These are phyloP conservation scores for Scolopax bukidnonensis DNA, from an alignment of 2,797 vertebrate genomes.

Conservation along the genomic window DNA sequence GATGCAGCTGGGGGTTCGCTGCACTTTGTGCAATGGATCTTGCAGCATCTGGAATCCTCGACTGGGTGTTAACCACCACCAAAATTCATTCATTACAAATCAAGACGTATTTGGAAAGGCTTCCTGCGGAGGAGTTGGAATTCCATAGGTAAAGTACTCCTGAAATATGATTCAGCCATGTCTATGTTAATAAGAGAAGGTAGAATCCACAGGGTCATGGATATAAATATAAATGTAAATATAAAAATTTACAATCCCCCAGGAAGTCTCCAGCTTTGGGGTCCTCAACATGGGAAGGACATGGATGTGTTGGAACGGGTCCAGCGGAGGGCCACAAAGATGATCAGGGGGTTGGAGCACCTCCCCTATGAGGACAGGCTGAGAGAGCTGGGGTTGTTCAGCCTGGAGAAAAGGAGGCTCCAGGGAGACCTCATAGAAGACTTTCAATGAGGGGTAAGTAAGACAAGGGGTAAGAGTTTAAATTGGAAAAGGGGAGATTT, in stretches of 20 bases:
- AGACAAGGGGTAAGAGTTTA: no score
- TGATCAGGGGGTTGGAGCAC: no score
- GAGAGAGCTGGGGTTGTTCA: no score
- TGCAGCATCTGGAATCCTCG: neutral
- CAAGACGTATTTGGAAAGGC: neutral
- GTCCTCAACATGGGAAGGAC: no score
- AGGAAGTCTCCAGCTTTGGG: neutral
- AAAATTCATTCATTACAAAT: neutral
- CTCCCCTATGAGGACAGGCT: no score
- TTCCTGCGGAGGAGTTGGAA: neutral
- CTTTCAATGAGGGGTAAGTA: no score
- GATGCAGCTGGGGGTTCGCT: neutral
- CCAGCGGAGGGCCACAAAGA: no score
- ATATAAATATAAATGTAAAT: neutral
- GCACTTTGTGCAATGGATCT: neutral
- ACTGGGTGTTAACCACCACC: neutral
- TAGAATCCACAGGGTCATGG: neutral
- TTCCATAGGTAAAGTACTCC: neutral
- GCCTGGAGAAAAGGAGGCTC: no score
- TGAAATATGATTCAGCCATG: neutral
- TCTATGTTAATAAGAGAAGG: neutral
- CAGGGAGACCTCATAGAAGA: no score
- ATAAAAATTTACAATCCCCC: neutral
- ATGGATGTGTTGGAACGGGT: no score
- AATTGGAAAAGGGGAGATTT: no score